Evolutionary conservation across 1,140 invertebrate genomes (phyloP).

Genomic region (Polypedilum pembai): DNA sequence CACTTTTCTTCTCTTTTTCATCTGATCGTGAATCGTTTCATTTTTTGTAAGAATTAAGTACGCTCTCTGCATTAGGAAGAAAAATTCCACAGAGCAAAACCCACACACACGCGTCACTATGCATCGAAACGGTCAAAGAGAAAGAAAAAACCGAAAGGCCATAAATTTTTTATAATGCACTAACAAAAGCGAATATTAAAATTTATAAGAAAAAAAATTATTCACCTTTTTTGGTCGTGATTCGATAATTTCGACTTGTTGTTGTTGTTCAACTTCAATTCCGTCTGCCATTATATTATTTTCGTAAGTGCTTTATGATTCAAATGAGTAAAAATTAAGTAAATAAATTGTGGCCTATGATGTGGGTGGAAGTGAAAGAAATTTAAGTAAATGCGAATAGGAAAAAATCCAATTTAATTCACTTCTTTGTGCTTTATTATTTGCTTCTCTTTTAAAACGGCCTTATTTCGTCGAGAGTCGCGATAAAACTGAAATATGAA

Average conservation of each 20-base stretch:
- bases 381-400: too few relatives aligned
- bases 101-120: constrained; percentile 1
- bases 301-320: background rate
- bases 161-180: background rate
- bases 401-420: background rate
- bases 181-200: background rate
- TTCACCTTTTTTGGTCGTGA: constrained; percentile 28
- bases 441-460: background rate
- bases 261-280: constrained; percentile 25
- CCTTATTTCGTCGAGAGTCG: background rate
- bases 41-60: background rate
- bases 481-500: background rate
- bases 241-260: constrained; percentile 1
- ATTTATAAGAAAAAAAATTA: background rate
- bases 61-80: background rate
- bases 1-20: background rate
- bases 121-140: background rate
- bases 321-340: background rate
- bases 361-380: background rate
- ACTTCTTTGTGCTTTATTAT: background rate
- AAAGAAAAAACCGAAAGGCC: constrained; percentile 5
- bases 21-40: background rate
- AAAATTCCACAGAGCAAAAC: background rate
- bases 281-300: background rate
- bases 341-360: background rate